A percentile compares a stretch with the other conserved stretches of the same genome.
phyloP scores from a whole-genome alignment of 2,888 invertebrate species.

The Geophilus truncorum region DNA sequence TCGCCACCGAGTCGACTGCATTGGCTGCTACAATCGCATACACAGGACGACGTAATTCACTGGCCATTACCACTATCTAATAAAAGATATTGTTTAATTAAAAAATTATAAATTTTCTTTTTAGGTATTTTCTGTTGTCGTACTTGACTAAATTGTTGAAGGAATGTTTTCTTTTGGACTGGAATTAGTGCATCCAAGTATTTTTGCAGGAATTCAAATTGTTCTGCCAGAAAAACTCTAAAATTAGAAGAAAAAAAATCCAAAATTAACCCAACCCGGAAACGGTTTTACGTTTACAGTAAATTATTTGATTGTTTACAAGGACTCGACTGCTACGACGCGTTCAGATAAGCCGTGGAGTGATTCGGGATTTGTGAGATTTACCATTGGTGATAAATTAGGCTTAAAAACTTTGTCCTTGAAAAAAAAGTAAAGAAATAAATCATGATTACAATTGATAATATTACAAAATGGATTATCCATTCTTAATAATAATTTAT shows the following conservation, averaged over 20 bases:
- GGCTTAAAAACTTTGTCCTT: constrained; percentile 54
- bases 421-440: constrained; percentile 33
- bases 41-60: constrained; percentile 73
- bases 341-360: constrained; percentile 79
- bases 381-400: constrained; percentile 60
- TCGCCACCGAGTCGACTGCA: constrained; percentile 53
- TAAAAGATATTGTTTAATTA: too few relatives aligned
- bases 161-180: constrained; percentile 54
- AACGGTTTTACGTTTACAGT: too few relatives aligned
- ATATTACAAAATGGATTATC: too few relatives aligned
- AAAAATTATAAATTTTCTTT: background rate
- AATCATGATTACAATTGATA: background rate
- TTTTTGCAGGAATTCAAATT: constrained; percentile 75
- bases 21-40: constrained; percentile 80
- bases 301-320: constrained; percentile 47
- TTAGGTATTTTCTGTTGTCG: background rate
- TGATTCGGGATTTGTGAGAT: constrained; percentile 63
- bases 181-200: constrained; percentile 80
- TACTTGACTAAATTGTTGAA: constrained; percentile 52
- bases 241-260: constrained; percentile 35
- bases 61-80: constrained; percentile 66
- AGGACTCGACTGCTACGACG: constrained; percentile 87
- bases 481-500: too few relatives aligned
- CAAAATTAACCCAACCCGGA: too few relatives aligned
- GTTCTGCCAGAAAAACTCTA: constrained; percentile 75